These are phyloP conservation scores for Metallyticus violacea DNA, from an alignment of 2,888 invertebrate species.

Conservation along the genomic window DNA sequence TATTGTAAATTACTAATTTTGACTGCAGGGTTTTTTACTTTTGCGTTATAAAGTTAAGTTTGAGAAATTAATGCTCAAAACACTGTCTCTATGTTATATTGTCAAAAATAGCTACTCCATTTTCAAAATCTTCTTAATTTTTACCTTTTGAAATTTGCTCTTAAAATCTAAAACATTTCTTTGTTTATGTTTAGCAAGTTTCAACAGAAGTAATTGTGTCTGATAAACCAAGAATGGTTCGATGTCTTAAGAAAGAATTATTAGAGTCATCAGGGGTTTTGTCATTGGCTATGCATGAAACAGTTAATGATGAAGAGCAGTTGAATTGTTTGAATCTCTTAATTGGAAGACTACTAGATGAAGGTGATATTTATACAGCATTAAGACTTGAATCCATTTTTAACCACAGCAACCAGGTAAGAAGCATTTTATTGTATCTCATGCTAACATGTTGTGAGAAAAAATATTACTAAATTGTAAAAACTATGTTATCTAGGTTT, in stretches of 20 bases:
- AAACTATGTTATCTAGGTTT: too few relatives aligned
- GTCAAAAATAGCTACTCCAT: too few relatives aligned
- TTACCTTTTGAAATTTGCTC: too few relatives aligned
- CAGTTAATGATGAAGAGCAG: neutral
- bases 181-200: neutral
- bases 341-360: conserved; percentile 55
- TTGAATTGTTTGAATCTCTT: conserved; percentile 39
- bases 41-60: too few relatives aligned
- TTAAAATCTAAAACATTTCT: neutral
- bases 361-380: conserved; percentile 58
- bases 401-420: conserved; percentile 42
- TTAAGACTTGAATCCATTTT: conserved; percentile 53
- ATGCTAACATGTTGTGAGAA: too few relatives aligned
- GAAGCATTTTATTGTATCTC: neutral
- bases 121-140: too few relatives aligned
- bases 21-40: too few relatives aligned
- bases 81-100: too few relatives aligned
- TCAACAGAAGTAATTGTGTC: neutral
- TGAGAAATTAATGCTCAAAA: too few relatives aligned
- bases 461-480: too few relatives aligned
- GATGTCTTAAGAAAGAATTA: neutral
- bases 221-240: neutral
- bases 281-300: neutral
- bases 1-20: too few relatives aligned
- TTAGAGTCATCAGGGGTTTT: neutral